Evolutionary conservation across 2,888 invertebrate genomes (phyloP).

Genomic region (Acronicta psi): DNA sequence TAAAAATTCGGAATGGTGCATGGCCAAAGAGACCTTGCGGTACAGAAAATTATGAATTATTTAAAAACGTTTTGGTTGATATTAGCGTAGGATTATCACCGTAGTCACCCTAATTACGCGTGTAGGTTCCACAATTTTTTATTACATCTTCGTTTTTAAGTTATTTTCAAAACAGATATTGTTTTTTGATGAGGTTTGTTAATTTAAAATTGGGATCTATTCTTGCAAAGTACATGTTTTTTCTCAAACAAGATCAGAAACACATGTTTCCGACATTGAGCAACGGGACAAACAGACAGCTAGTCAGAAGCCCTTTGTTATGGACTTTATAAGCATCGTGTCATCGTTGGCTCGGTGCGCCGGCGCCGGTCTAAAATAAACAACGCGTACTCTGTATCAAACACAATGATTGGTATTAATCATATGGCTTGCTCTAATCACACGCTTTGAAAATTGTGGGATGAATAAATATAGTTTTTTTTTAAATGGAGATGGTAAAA

Average conservation of each 20-base stretch:
- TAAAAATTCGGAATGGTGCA: no score
- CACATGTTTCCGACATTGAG: slow-evolving; percentile 9
- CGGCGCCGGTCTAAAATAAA: slow-evolving; percentile 40
- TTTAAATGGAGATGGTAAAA: no score
- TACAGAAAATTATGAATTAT: no score
- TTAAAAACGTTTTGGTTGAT: no score
- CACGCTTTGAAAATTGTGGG: slow-evolving; percentile 24
- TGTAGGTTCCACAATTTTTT: no score
- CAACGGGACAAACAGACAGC: slow-evolving; percentile 13
- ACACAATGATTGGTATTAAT: slow-evolving; percentile 41
- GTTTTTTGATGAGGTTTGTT: no score
- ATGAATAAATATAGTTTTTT: background rate
- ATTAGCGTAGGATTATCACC: no score
- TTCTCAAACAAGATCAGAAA: slow-evolving; percentile 10
- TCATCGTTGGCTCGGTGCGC: slow-evolving; percentile 36
- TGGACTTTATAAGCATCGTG: slow-evolving; percentile 33
- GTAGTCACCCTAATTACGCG: no score
- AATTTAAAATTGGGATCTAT: no score
- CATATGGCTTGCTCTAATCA: slow-evolving; percentile 37
- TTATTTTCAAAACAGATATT: background rate
- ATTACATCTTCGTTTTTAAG: no score
- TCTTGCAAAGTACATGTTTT: no score
- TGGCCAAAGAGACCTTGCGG: background rate
- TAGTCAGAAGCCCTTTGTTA: slow-evolving; percentile 29
- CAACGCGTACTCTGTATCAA: slow-evolving; percentile 36